These are phyloP conservation scores for Aplodontia rufa DNA, from an alignment of 2,113 vertebrate species.

Conservation along the genomic window DNA sequence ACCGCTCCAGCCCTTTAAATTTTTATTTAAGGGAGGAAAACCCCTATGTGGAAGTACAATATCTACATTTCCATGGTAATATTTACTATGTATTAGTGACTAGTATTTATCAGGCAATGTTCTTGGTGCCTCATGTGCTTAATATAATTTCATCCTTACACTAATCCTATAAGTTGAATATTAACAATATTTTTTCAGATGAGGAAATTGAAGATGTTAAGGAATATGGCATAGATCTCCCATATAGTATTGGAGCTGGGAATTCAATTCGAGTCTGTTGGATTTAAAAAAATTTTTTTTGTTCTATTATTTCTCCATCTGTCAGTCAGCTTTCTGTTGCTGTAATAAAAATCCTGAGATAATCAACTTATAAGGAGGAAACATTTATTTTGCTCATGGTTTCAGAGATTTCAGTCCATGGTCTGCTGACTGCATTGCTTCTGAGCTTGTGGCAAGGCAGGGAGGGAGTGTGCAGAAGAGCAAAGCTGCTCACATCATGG, in stretches of 20 bases:
- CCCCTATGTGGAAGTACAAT: neutral
- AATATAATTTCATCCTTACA: neutral
- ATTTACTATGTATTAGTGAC: neutral
- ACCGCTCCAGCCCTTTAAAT: too few species aligned
- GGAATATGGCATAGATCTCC: neutral
- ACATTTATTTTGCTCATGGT: neutral
- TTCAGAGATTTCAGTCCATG: neutral
- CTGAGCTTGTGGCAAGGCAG: neutral
- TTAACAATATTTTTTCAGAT: neutral
- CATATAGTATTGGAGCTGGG: neutral
- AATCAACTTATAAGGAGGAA: neutral
- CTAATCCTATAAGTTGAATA: neutral
- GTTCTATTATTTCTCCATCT: neutral
- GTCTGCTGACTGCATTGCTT: neutral
- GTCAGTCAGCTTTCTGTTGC: neutral
- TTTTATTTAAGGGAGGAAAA: neutral
- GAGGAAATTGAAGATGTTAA: conserved; percentile 1
- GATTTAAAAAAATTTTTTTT: too few species aligned
- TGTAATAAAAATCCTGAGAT: neutral
- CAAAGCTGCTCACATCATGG: neutral
- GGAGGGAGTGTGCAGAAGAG: too few species aligned
- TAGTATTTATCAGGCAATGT: neutral
- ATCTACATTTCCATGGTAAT: neutral
- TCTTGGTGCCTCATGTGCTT: neutral
- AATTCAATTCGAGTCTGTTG: neutral